A percentile compares a stretch with the other conserved stretches of the same genome.
These are phyloP conservation scores for Turdus rufiventris DNA, from an alignment of 2,113 vertebrate genomes.

Conservation along the genomic window DNA sequence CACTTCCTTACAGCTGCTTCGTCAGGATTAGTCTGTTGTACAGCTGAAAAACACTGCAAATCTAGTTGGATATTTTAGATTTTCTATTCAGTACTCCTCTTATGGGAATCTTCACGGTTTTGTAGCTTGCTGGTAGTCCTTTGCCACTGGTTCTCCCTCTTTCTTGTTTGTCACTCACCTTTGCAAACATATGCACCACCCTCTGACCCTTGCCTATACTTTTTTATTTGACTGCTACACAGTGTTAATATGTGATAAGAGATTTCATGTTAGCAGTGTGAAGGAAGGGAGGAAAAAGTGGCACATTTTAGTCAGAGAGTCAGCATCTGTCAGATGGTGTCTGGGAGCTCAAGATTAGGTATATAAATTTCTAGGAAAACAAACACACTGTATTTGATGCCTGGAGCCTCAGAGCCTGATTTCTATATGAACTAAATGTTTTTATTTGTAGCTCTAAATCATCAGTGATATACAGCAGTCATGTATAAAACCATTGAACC, in stretches of 20 bases:
- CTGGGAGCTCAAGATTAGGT: neutral
- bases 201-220: neutral
- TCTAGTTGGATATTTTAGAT: neutral
- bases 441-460: neutral
- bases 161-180: neutral
- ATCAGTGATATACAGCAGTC: neutral
- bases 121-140: neutral
- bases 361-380: neutral
- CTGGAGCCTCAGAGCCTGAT: neutral
- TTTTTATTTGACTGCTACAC: neutral
- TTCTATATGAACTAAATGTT: neutral
- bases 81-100: neutral
- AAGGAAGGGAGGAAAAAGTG: neutral
- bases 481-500: neutral
- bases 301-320: neutral
- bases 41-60: neutral
- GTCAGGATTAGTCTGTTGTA: neutral
- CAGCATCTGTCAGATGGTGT: neutral
- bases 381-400: neutral
- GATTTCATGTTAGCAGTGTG: neutral
- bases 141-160: neutral
- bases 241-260: neutral
- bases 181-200: neutral
- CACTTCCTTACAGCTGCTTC: neutral
- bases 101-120: neutral